These are phyloP conservation scores for Phodopus roborovskii DNA, from an alignment of 2,113 vertebrate species.

Conservation along the genomic window DNA sequence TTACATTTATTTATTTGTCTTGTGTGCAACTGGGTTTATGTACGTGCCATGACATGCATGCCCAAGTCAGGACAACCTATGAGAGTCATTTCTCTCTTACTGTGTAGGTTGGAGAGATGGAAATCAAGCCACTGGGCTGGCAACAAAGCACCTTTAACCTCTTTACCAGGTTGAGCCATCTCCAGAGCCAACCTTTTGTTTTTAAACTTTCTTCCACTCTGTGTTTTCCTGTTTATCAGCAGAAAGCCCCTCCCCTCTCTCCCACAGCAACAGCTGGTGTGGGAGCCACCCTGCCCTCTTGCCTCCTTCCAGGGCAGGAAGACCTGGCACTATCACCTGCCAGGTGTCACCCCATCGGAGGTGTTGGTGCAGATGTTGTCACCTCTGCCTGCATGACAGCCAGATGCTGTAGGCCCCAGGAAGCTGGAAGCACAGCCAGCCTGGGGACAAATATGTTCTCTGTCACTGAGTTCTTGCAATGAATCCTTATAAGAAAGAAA, in stretches of 20 bases:
- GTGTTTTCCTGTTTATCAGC: not conserved
- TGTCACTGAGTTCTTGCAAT: not conserved
- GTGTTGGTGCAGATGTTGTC: not conserved
- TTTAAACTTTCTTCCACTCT: not conserved
- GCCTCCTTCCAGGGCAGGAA: not conserved
- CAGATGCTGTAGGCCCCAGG: not conserved
- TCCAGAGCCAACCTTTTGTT: not conserved
- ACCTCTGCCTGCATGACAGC: not conserved
- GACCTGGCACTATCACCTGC: not conserved
- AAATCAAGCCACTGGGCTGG: not conserved
- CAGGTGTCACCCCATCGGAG: not conserved
- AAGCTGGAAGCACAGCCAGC: rapidly evolving
- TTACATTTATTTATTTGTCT: not conserved
- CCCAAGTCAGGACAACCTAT: not conserved
- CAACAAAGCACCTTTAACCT: not conserved
- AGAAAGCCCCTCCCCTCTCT: not conserved
- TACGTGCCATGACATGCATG: not conserved
- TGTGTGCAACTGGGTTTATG: no score
- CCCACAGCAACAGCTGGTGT: not conserved
- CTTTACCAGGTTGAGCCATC: not conserved
- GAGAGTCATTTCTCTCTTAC: not conserved
- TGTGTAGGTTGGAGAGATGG: not conserved
- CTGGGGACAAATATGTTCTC: not conserved
- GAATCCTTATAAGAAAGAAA: not conserved
- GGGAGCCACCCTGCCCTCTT: not conserved